phyloP scores from a whole-genome alignment of 1,140 invertebrate genomes.

The Bombus difficillimus region DNA sequence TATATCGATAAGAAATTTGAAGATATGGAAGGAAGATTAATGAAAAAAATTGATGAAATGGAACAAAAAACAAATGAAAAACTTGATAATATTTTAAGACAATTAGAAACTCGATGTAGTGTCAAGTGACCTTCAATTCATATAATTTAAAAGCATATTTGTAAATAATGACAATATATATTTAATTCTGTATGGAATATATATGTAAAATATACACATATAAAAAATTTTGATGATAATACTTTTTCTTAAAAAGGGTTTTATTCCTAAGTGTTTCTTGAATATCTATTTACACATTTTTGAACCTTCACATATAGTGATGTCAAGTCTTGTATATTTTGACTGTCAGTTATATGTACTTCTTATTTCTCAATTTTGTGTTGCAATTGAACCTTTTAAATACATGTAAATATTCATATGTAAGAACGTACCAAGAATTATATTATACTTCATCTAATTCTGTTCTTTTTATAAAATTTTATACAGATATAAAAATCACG shows the following conservation, averaged over 20 bases:
- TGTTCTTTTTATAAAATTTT: conserved; percentile 3
- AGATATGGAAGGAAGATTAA: conserved; percentile 76
- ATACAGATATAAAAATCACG: conserved; percentile 38
- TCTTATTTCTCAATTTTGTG: conserved; percentile 7
- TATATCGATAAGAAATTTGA: conserved; percentile 77
- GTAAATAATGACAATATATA: conserved; percentile 32
- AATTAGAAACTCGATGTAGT: conserved; percentile 45
- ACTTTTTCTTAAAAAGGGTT: not conserved
- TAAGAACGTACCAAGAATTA: conserved; percentile 32
- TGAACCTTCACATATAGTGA: not conserved
- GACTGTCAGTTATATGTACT: not conserved
- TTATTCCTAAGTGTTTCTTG: not conserved
- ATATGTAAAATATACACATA: not conserved
- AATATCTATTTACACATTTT: not conserved
- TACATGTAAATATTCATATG: conserved; percentile 14
- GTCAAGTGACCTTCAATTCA: conserved; percentile 30
- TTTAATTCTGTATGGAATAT: conserved; percentile 18
- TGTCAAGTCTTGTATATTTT: conserved; percentile 15
- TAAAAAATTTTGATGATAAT: conserved; percentile 26
- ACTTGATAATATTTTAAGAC: conserved; percentile 73
- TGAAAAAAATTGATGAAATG: conserved; percentile 70
- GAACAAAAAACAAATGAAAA: conserved; percentile 74
- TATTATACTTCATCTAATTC: conserved; percentile 14
- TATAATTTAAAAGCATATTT: conserved; percentile 1
- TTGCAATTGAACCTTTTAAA: not conserved